phyloP scores from a whole-genome alignment of 2,888 invertebrate species.

The Tinea pellionella region DNA sequence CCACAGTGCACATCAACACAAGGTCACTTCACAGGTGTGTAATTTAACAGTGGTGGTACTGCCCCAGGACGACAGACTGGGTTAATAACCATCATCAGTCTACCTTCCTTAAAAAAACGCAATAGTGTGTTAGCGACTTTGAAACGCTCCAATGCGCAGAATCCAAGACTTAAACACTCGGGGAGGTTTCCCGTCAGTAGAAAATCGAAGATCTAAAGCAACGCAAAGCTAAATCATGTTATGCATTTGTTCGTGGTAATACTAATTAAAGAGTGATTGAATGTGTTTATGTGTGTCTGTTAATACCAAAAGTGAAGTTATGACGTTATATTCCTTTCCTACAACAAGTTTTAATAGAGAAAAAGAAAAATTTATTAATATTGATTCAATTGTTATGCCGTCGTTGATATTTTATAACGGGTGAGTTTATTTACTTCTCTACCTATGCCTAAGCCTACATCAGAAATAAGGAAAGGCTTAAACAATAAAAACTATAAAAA shows the following conservation, averaged over 20 bases:
- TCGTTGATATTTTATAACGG: slow-evolving; percentile 74
- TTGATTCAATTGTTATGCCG: slow-evolving; percentile 67
- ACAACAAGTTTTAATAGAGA: slow-evolving; percentile 59
- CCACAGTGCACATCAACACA: too few species aligned
- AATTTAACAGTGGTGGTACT: too few species aligned
- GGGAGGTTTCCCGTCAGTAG: neutral
- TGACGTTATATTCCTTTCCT: slow-evolving; percentile 66
- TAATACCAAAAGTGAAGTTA: slow-evolving; percentile 50
- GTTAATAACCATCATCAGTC: too few species aligned
- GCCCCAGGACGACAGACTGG: too few species aligned
- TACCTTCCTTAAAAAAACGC: too few species aligned
- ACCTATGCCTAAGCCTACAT: too few species aligned
- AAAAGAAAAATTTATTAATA: slow-evolving; percentile 57
- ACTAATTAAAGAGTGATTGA: neutral
- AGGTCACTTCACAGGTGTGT: too few species aligned
- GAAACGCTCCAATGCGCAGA: neutral
- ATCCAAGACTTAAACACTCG: neutral
- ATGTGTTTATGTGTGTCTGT: slow-evolving; percentile 19
- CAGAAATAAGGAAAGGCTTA: too few species aligned
- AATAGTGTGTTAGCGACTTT: too few species aligned
- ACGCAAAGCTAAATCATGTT: too few species aligned
- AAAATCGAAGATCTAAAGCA: neutral
- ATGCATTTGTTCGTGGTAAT: neutral
- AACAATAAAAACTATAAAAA: too few species aligned
- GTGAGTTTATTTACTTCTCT: too few species aligned